Percentiles rank a stretch among this genome's conserved stretches.
These are phyloP conservation scores for Lepus europaeus DNA, from an alignment of 2,113 vertebrate genomes.

Conservation along the genomic window DNA sequence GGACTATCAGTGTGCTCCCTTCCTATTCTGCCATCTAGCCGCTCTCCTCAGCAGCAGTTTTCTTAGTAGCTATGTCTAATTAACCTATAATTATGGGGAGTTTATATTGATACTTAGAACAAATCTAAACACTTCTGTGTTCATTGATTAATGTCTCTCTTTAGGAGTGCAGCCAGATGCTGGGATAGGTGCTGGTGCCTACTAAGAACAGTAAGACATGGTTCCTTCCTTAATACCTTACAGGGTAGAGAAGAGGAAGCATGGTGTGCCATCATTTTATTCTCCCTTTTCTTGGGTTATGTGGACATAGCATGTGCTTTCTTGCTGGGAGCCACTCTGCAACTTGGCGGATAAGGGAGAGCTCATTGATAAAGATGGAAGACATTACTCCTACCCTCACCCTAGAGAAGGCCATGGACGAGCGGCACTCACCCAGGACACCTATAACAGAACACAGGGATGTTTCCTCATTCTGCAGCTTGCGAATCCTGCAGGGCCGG, in stretches of 20 bases:
- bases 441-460: too few species aligned
- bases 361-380: background rate
- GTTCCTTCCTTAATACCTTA: background rate
- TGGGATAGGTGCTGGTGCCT: background rate
- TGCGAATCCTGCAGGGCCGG: too few species aligned
- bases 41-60: background rate
- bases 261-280: background rate
- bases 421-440: too few species aligned
- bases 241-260: too few species aligned
- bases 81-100: background rate
- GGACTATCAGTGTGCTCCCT: too few species aligned
- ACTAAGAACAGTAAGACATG: background rate
- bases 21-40: too few species aligned
- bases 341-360: background rate
- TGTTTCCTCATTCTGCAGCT: too few species aligned
- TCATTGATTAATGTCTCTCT: background rate
- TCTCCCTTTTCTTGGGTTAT: background rate
- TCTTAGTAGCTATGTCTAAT: background rate
- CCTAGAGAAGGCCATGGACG: too few species aligned
- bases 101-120: background rate
- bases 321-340: background rate
- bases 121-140: background rate
- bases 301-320: background rate
- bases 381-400: too few species aligned
- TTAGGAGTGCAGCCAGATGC: background rate